These are phyloP conservation scores for Leucophenga varia DNA, from an alignment of 1,140 invertebrate genomes.

Conservation along the genomic window DNA sequence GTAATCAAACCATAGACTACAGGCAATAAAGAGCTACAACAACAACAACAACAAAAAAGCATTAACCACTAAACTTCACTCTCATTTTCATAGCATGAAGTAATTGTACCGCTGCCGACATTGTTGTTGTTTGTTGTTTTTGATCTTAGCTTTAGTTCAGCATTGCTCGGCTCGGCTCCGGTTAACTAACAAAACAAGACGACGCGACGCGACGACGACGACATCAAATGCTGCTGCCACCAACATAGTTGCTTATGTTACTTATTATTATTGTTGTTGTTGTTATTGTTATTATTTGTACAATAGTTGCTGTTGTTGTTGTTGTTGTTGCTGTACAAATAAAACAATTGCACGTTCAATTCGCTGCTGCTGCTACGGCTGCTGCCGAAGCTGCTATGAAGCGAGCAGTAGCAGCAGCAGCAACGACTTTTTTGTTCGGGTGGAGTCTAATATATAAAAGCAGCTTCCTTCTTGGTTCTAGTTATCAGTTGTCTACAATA, in stretches of 20 bases:
- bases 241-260: slow-evolving; percentile 21
- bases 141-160: no score
- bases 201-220: no score
- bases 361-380: slow-evolving; percentile 31
- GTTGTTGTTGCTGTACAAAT: slow-evolving; percentile 21
- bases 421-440: slow-evolving; percentile 34
- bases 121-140: no score
- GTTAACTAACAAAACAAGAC: no score
- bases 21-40: slow-evolving; percentile 1
- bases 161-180: no score
- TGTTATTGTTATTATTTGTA: slow-evolving; percentile 9
- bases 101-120: slow-evolving; percentile 34
- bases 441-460: slow-evolving; percentile 56
- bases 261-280: slow-evolving; percentile 12
- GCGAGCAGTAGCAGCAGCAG: slow-evolving; percentile 10
- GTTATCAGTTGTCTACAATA: slow-evolving; percentile 56
- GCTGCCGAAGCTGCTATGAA: slow-evolving; percentile 22
- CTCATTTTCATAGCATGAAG: slow-evolving; percentile 43
- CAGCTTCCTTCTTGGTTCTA: slow-evolving; percentile 56
- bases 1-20: neutral
- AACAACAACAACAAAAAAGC: slow-evolving; percentile 9
- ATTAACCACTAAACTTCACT: slow-evolving; percentile 36
- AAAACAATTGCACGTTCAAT: no score
- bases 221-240: neutral
- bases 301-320: slow-evolving; percentile 3